Conservation (phyloP, 1,140 invertebrate genomes). For the Teleogryllus occipitalis region DNA sequence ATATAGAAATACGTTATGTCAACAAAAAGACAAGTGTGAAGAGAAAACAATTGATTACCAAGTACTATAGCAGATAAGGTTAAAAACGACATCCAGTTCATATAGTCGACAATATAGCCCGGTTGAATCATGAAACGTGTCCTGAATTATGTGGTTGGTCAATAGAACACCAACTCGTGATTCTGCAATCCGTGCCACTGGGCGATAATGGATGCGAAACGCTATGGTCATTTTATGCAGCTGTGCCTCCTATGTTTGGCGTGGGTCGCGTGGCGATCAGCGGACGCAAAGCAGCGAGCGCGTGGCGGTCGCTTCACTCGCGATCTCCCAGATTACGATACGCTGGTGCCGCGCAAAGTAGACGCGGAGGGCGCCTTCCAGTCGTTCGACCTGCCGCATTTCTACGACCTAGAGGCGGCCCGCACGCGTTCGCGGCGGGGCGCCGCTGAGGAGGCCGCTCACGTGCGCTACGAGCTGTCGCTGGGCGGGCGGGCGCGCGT, state of each 20-base stretch:
- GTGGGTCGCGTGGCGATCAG: not conserved
- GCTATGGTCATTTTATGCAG: not conserved
- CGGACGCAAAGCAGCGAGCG: not conserved
- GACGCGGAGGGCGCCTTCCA: conserved; percentile 38
- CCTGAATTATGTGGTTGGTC: too few species aligned
- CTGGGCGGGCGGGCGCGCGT: conserved; percentile 39
- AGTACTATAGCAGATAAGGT: too few species aligned
- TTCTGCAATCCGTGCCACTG: too few species aligned
- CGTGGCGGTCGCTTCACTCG: conserved; percentile 37
- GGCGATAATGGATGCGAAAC: too few species aligned
- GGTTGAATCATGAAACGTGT: too few species aligned
- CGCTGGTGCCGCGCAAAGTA: conserved; percentile 42
- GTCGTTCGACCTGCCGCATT: conserved; percentile 39
- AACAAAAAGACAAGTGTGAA: too few species aligned
- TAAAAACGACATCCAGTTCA: too few species aligned
- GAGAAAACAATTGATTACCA: too few species aligned
- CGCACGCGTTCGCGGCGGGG: conserved; percentile 23
- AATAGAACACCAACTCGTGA: too few species aligned
- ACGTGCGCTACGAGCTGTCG: conserved; percentile 42
- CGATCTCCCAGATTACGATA: conserved; percentile 37
- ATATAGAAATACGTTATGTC: too few species aligned
- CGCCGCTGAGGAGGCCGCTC: conserved; percentile 28
- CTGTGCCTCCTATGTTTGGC: not conserved
- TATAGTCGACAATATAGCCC: too few species aligned
- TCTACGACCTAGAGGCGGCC: conserved; percentile 33